These are phyloP conservation scores for Scolopax mira DNA, from an alignment of 2,113 vertebrate genomes.

Conservation along the genomic window DNA sequence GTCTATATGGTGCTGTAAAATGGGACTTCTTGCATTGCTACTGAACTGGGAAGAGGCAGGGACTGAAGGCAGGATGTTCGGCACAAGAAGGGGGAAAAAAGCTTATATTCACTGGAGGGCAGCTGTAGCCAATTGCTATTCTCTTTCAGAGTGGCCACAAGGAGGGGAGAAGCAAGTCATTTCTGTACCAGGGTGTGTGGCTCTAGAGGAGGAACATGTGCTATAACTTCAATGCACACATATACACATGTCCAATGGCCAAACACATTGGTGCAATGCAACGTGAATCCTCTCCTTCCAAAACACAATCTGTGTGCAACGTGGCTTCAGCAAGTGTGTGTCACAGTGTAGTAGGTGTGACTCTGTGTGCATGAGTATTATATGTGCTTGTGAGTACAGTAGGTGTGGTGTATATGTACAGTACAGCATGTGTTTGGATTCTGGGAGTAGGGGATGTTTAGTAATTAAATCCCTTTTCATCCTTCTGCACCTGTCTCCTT, in stretches of 20 bases:
- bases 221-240: not conserved
- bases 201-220: not conserved
- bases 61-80: not conserved
- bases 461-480: slow-evolving; percentile 98
- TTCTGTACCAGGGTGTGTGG: not conserved
- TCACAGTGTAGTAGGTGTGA: not conserved
- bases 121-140: not conserved
- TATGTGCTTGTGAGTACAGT: slow-evolving; percentile 54
- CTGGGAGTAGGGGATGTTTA: slow-evolving; percentile 88
- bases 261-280: not conserved
- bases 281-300: not conserved
- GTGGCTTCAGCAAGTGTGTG: not conserved
- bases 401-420: slow-evolving; percentile 60
- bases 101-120: not conserved
- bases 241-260: not conserved
- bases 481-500: slow-evolving; percentile 94
- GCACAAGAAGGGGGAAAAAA: not conserved
- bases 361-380: slow-evolving; percentile 29
- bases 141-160: not conserved
- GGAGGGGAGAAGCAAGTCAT: not conserved
- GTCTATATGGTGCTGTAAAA: not conserved
- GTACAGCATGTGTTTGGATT: slow-evolving; percentile 86
- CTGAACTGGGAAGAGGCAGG: not conserved
- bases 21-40: accelerated
- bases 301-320: not conserved